Evolutionary conservation across 2,797 vertebrate genomes (phyloP).

Genomic region (Kryptopterus vitreolus): DNA sequence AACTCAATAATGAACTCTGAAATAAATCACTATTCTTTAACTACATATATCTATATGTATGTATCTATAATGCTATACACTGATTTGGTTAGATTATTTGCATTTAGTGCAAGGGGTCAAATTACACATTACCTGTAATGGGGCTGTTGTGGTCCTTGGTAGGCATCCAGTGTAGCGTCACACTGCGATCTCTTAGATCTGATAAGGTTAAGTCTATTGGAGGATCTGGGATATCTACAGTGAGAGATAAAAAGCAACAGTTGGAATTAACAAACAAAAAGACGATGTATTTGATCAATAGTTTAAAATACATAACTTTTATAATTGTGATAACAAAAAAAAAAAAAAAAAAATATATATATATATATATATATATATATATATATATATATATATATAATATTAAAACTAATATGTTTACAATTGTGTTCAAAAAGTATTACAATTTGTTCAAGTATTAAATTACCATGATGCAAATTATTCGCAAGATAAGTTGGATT

Average conservation of each 20-base stretch:
- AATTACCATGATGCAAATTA: not conserved
- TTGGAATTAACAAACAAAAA: too few relatives aligned
- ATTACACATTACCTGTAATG: constrained; percentile 75
- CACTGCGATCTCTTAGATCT: constrained; percentile 72
- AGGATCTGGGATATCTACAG: constrained; percentile 84
- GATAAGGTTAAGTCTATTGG: constrained; percentile 76
- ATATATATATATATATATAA: too few relatives aligned
- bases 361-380: too few relatives aligned
- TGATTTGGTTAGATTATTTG: constrained; percentile 4
- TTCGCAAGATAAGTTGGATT: not conserved
- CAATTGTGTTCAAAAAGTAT: too few relatives aligned
- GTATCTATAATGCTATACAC: too few relatives aligned
- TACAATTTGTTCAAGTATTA: too few relatives aligned
- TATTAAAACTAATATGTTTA: not conserved
- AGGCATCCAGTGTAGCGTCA: constrained; percentile 81
- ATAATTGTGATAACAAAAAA: not conserved
- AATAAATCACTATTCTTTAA: constrained; percentile 41
- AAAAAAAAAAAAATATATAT: too few relatives aligned
- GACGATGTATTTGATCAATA: too few relatives aligned
- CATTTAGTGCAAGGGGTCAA: not conserved
- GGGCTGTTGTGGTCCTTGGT: constrained; percentile 83
- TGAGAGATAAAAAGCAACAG: constrained; percentile 15
- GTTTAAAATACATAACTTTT: too few relatives aligned
- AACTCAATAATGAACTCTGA: constrained; percentile 88
- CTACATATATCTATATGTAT: constrained; percentile 29